phyloP scores from a whole-genome alignment of 2,888 invertebrate species.

The Drosophila stalkeri region DNA sequence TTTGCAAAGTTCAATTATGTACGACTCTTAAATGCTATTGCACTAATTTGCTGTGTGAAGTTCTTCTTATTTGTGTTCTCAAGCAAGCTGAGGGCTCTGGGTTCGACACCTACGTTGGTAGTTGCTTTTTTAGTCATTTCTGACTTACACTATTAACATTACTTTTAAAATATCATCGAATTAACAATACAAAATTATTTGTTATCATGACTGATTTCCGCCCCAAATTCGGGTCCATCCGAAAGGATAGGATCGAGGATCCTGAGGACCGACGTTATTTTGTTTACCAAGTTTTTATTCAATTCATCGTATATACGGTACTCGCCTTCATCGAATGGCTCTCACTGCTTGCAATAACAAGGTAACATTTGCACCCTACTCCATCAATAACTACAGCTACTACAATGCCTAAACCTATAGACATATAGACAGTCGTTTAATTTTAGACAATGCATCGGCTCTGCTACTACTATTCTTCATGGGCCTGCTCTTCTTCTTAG shows the following conservation, averaged over 20 bases:
- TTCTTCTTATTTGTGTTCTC: slow-evolving; percentile 37
- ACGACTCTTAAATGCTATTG: slow-evolving; percentile 29
- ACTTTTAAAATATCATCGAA: neutral
- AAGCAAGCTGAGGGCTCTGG: neutral
- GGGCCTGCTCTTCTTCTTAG: slow-evolving; percentile 35
- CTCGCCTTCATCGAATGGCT: slow-evolving; percentile 44
- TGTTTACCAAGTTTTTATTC: slow-evolving; percentile 11
- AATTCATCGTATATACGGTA: slow-evolving; percentile 8
- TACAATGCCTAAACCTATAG: neutral
- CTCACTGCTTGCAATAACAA: neutral
- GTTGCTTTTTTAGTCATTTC: neutral
- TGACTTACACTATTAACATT: neutral
- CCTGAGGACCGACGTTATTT: slow-evolving; percentile 28
- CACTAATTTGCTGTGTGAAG: slow-evolving; percentile 35
- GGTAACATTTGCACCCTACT: slow-evolving; percentile 24
- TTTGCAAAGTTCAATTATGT: slow-evolving; percentile 69
- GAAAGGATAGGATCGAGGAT: slow-evolving; percentile 31
- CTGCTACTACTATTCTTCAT: slow-evolving; percentile 41
- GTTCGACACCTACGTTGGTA: neutral
- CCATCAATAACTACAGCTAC: no score
- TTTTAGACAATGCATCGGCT: slow-evolving; percentile 17
- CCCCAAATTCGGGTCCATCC: slow-evolving; percentile 29
- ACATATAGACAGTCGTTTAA: rapidly evolving
- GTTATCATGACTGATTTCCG: slow-evolving; percentile 49
- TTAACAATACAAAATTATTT: slow-evolving; percentile 18